Base-by-base conservation (phyloP, 1,140 invertebrate genomes). In the Penaeus chinensis region DNA sequence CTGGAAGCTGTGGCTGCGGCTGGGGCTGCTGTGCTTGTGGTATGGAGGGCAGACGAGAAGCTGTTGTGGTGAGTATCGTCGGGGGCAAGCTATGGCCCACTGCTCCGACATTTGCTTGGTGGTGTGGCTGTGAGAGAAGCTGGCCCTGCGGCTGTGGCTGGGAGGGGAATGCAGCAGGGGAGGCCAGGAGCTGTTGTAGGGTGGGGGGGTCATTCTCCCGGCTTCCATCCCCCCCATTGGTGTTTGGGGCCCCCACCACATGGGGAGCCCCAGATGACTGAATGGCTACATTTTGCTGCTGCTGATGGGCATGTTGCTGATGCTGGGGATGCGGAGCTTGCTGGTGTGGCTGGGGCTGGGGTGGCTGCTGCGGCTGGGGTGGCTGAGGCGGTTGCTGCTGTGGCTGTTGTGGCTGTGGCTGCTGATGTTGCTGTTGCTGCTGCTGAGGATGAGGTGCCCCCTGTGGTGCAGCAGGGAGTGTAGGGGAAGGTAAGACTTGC, bases 271-370 rank as follows among this genome's bases (percentile, higher is more conserved):
- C 87, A 69, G 82, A 27, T 80, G 76, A 24, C 19, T 84, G 82
- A 84, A 88, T 63, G 24, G 87, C 87, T 88, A 88, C 87, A 88
- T 88, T 88, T 71, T 88, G 87, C 81, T 82, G 77, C 71, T 81
- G 54, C 54, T 54, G 79, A 47, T 71, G 78, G 60, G 66, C 5
- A 13, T 69, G 77, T 63, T 32, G 63, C 42, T 87, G 85, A 24
- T 81, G 85, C 8, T 87, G 86, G 60, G 32, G 71, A 7, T 77
- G 81, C 19, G 74, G 78, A 22, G 32, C 42, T 54, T 81, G 78
- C 42, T 87, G 84, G 18, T 78, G 84, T n/a, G 61, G 60, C 27
- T 63, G 84, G 19, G 24, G 74, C n/a, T 42, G 85, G 61, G 24
- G 85, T 16, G 27, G 71, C 54, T 63, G 79, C 32, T 54, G 54